Evolutionary conservation across 2,797 vertebrate species (phyloP).

Genomic region (Sebastes vulpes): DNA sequence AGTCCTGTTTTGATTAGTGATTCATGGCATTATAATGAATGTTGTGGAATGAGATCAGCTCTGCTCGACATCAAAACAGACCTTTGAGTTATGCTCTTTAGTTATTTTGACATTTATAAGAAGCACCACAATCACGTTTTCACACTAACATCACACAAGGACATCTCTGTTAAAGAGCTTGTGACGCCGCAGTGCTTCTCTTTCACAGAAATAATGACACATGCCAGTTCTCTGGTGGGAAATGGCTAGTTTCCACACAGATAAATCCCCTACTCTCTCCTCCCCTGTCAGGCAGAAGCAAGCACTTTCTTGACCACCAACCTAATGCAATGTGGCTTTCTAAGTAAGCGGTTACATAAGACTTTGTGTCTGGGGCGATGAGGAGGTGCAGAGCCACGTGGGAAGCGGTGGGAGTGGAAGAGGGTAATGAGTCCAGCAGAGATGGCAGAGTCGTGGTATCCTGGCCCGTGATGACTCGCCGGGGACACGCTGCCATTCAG

Average conservation of each 20-base stretch:
- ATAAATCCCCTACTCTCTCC: slow-evolving; percentile 32
- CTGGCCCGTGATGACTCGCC: slow-evolving; percentile 21
- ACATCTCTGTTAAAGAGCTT: slow-evolving; percentile 19
- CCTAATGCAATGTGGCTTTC: slow-evolving; percentile 67
- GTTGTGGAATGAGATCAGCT: slow-evolving; percentile 41
- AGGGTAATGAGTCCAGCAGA: slow-evolving; percentile 55
- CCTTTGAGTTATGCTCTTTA: slow-evolving; percentile 3
- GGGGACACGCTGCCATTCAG: slow-evolving; percentile 35
- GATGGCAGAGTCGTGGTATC: slow-evolving; percentile 53
- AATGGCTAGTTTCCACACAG: slow-evolving; percentile 50
- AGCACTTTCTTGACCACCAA: slow-evolving; percentile 56
- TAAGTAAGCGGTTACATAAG: slow-evolving; percentile 72
- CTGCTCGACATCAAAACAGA: slow-evolving; percentile 10
- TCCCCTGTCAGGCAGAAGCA: slow-evolving; percentile 56
- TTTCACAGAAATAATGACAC: slow-evolving; percentile 22
- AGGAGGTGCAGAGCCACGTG: slow-evolving; percentile 44
- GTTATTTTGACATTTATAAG: slow-evolving; percentile 34
- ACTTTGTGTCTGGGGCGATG: slow-evolving; percentile 53
- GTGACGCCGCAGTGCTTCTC: not conserved
- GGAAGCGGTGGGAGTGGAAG: slow-evolving; percentile 33
- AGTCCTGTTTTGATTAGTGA: slow-evolving; percentile 42
- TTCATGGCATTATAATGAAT: slow-evolving; percentile 42
- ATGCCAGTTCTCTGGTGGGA: slow-evolving; percentile 33
- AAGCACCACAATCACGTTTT: slow-evolving; percentile 8
- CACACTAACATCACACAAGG: not conserved